phyloP scores from a whole-genome alignment of 1,140 invertebrate species.

The Aradophagus sp. region DNA sequence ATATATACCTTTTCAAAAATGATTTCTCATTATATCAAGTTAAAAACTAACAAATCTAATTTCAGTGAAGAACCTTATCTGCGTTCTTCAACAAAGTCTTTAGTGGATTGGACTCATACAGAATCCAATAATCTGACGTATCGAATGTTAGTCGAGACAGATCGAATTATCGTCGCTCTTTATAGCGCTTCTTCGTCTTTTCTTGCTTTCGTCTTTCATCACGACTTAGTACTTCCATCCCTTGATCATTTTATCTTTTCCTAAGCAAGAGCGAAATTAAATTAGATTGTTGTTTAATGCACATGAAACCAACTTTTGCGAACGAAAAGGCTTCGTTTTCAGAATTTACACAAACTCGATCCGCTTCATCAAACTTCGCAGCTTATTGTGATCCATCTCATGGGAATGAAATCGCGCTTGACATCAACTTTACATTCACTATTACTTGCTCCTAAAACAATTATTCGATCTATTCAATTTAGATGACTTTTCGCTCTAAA shows the following conservation, averaged over 20 bases:
- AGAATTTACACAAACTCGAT: conserved; percentile 16
- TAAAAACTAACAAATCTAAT: conserved; percentile 8
- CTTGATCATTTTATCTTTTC: conserved; percentile 40
- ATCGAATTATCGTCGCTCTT: conserved; percentile 59
- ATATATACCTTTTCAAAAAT: too few species aligned
- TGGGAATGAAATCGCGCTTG: conserved; percentile 2
- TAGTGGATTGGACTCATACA: conserved; percentile 48
- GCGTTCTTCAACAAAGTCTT: conserved; percentile 30
- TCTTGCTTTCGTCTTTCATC: conserved; percentile 32
- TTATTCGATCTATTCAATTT: too few species aligned
- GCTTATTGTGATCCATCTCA: conserved; percentile 3
- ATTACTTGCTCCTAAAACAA: too few species aligned
- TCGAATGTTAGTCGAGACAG: conserved; percentile 59
- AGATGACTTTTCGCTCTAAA: too few species aligned
- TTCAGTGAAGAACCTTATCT: conserved; percentile 4
- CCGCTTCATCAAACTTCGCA: conserved; percentile 4
- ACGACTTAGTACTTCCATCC: conserved; percentile 25
- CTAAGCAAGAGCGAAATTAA: conserved; percentile 43
- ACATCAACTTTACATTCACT: conserved; percentile 2
- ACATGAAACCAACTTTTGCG: conserved; percentile 54
- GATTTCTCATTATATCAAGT: background rate
- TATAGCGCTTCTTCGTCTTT: conserved; percentile 26
- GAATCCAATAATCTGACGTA: conserved; percentile 56
- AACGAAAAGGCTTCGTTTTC: conserved; percentile 29
- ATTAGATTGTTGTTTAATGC: conserved; percentile 63